phyloP scores from a whole-genome alignment of 2,113 vertebrate genomes.

The Planiliza haematocheilus region DNA sequence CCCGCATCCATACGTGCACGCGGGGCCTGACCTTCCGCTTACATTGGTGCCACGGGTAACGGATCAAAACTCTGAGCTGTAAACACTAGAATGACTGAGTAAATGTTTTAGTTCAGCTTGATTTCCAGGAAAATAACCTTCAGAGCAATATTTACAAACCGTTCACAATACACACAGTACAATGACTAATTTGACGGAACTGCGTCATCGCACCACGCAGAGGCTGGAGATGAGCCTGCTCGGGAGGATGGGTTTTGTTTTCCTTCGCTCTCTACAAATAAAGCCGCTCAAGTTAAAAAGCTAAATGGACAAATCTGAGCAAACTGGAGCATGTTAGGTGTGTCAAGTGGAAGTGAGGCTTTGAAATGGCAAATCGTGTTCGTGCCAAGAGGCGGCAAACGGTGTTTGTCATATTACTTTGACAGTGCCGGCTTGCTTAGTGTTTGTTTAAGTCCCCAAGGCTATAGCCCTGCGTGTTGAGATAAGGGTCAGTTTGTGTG shows the following conservation, averaged over 20 bases:
- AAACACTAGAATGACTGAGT: slow-evolving; percentile 56
- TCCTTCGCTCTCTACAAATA: slow-evolving; percentile 51
- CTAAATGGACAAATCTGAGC: slow-evolving; percentile 59
- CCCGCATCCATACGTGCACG: not conserved
- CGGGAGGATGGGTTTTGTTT: slow-evolving; percentile 50
- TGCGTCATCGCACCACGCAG: slow-evolving; percentile 52
- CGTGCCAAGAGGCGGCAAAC: slow-evolving; percentile 23
- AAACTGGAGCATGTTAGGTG: slow-evolving; percentile 49
- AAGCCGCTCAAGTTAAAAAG: slow-evolving; percentile 45
- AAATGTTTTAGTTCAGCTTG: slow-evolving; percentile 68
- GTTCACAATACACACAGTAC: slow-evolving; percentile 38
- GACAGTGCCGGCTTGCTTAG: slow-evolving; percentile 29
- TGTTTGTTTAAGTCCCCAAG: slow-evolving; percentile 64
- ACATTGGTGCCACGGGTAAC: slow-evolving; percentile 26
- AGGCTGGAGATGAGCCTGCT: slow-evolving; percentile 44
- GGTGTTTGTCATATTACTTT: slow-evolving; percentile 60
- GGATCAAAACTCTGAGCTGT: slow-evolving; percentile 38
- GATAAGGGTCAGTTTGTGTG: slow-evolving; percentile 57
- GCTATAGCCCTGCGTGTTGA: slow-evolving; percentile 37
- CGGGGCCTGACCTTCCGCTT: slow-evolving; percentile 6
- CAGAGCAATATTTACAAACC: slow-evolving; percentile 58
- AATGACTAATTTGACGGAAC: slow-evolving; percentile 53
- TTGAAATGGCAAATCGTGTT: slow-evolving; percentile 24
- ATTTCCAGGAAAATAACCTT: slow-evolving; percentile 72
- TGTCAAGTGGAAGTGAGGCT: slow-evolving; percentile 48